Percentiles rank a stretch among this genome's conserved stretches.
Conservation (phyloP, 2,888 invertebrate genomes). For the Nasonovia ribisnigri region DNA sequence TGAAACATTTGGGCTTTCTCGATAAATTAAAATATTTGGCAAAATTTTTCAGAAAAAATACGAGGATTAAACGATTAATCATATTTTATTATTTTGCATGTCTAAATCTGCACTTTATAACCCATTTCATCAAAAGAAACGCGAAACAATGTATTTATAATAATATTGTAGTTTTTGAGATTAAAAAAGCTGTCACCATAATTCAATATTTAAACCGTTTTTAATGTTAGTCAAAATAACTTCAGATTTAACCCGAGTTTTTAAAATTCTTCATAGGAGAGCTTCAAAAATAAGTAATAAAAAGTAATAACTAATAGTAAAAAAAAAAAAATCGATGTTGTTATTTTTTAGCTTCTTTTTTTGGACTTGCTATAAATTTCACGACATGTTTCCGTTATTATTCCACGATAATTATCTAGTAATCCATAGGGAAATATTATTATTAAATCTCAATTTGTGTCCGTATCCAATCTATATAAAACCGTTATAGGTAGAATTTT, state of each 20-base stretch:
- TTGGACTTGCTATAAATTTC: background rate
- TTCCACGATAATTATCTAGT: background rate
- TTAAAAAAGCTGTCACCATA: background rate
- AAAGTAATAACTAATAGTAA: background rate
- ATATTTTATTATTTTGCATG: background rate
- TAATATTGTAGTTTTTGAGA: background rate
- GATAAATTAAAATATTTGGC: background rate
- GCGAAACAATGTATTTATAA: background rate
- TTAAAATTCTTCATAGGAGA: background rate
- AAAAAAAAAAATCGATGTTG: background rate
- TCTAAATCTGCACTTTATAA: background rate
- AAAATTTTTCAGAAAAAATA: background rate
- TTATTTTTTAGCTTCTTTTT: background rate
- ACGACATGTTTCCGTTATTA: background rate
- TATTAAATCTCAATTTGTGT: background rate
- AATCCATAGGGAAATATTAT: background rate
- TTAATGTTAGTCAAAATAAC: background rate
- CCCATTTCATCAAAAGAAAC: background rate
- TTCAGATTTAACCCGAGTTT: background rate
- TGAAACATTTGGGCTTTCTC: background rate
- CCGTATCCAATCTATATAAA: background rate
- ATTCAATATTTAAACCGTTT: background rate
- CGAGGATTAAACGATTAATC: background rate
- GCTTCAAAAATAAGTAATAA: background rate
- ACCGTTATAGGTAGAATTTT: background rate